Evolutionary conservation across 2,797 vertebrate species (phyloP), one percentile per base, ranked within the genome.

Genomic region (Saxicola maurus): DNA sequence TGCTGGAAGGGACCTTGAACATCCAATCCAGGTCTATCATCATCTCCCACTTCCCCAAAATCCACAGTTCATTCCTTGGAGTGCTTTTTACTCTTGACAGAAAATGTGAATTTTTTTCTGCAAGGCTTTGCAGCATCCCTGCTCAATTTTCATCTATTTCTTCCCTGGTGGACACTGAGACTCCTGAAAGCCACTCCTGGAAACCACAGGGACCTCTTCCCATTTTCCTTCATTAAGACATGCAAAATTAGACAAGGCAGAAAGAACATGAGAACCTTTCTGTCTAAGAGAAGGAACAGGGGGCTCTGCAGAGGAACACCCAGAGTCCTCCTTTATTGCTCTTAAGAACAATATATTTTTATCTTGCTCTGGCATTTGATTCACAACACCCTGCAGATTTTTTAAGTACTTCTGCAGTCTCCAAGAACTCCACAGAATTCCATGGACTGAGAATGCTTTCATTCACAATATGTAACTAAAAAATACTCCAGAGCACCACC

Each of bases 51-150:
- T 62, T 12, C 48, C 19, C 48, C 0, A 1, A 71, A 48, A 69
- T 7, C 49, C 69, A 56, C 2, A 1, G 14, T 11, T 55, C 31
- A 2, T 7, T 46, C 33, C 40, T 72, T n/a, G 0, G 0, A 74
- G 45, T 5, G 7, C 11, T 35, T 77, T 25, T 45, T 20, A 19
- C 27, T 48, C 46, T 46, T 9, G 9, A 38, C 16, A 86, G 42
- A 86, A 62, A 71, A 73, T 1, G 1, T 5, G 42, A n/a, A 28
- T 35, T 80, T 77, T 40, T 60, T 35, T n/a, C 42, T 55, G 48
- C 57, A 64, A 45, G 38, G n/a, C 10, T 66, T 60, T 46, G 49
- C 33, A 82, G 48, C 37, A 23, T 73, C n/a, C 8, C 33, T 49
- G 16, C 33, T 74, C 31, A 5, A 10, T 18, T 69, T 62, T n/a